Conservation (phyloP, 2,113 vertebrate genomes). For the Microcebus lehilahytsara region DNA sequence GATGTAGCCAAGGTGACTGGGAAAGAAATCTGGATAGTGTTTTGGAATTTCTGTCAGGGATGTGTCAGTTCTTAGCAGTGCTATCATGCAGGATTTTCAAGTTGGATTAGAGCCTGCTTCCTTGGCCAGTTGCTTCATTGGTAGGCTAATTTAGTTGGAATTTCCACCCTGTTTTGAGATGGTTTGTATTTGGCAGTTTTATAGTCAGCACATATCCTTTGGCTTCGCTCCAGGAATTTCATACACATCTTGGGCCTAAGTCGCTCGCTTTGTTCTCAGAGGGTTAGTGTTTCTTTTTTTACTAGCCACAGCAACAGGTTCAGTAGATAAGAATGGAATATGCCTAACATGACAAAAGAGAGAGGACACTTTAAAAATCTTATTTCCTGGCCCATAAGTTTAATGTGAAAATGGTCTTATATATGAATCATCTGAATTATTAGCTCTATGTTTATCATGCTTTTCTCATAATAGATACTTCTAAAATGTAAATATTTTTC, state of each 20-base stretch:
- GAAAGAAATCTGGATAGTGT: neutral
- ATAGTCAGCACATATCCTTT: neutral
- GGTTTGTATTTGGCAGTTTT: neutral
- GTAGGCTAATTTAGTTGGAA: constrained; percentile 43
- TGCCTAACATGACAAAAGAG: neutral
- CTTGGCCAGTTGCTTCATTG: neutral
- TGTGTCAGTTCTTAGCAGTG: constrained; percentile 2
- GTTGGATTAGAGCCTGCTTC: constrained; percentile 44
- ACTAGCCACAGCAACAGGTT: neutral
- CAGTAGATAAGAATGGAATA: neutral
- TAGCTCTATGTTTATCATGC: constrained; percentile 21
- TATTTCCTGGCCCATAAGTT: constrained; percentile 22
- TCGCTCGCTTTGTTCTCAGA: constrained; percentile 23
- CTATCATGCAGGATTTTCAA: constrained; percentile 55
- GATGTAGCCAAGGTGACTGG: neutral
- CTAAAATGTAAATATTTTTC: constrained; percentile 48
- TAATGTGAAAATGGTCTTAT: neutral
- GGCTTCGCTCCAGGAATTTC: constrained; percentile 38
- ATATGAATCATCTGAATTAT: constrained; percentile 38
- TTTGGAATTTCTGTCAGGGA: neutral
- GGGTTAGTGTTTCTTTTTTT: constrained; percentile 27
- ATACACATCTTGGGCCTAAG: neutral
- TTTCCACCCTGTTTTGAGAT: constrained; percentile 53
- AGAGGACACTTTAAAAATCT: neutral
- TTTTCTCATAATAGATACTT: constrained; percentile 27